Evolutionary conservation across 2,888 invertebrate species (phyloP), one percentile per base, ranked within the genome.

Genomic region (Andrena dorsata): DNA sequence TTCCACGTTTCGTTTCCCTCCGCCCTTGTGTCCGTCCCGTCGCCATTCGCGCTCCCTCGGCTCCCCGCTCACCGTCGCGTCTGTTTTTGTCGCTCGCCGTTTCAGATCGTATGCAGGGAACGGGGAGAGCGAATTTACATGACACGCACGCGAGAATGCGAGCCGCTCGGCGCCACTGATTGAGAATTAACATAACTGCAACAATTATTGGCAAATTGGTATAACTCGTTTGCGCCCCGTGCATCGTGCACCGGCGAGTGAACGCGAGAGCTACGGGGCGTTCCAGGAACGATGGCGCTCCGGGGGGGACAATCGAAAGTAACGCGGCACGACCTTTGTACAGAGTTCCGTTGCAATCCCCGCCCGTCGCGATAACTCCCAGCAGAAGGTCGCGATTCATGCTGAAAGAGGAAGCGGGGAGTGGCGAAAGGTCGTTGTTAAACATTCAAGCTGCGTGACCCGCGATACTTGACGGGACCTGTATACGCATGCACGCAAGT

Each of bases 111-210:
- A 76, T 53, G 41, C 41, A 16, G 41, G 41, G 41, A 41, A 41
- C 0, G 41, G 41, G 41, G 13, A 63, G 47, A 51, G 73, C 76
- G 75, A 88, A 91, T 92, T 91, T 91, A 90, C 92, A 91, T 91
- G 89, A 90, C 89, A 89, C 88, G 87, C 88, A 85, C 82, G 85
- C 80, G 87, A 78, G 86, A 77, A 85, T 56, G 85, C 75, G 86
- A 80, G 80, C 72, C 86, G 89, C 85, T 78, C 82, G 84, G 78
- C 80, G 85, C 82, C 83, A 88, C 89, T 92, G 91, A 92, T 92
- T 92, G 92, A 86, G 89, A 92, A 92, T 92, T 92, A 92, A 92
- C 92, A 92, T 92, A 92, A 92, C 91, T 90, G 90, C 91, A 90
- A 92, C 91, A 92, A 92, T 93, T 92, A 92, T 92, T 89, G 90